These are phyloP conservation scores for Pseudomyrmex cubaensis DNA, from an alignment of 1,140 invertebrate species.

Conservation along the genomic window DNA sequence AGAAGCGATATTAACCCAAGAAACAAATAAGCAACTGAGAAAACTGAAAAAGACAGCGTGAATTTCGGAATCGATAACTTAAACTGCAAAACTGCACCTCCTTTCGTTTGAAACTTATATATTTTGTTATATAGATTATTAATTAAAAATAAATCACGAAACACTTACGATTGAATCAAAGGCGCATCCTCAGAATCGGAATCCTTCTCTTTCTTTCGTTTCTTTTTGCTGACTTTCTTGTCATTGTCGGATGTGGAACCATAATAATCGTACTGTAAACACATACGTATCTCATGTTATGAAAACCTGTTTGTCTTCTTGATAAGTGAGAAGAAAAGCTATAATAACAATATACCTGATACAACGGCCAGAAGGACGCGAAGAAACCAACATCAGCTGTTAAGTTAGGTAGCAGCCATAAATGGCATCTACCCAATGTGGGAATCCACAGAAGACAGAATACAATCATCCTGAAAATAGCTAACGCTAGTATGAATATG, in stretches of 20 bases:
- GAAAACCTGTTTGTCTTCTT: background rate
- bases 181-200: slow-evolving; percentile 88
- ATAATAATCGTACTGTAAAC: slow-evolving; percentile 91
- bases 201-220: slow-evolving; percentile 91
- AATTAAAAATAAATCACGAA: slow-evolving; percentile 34
- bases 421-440: slow-evolving; percentile 95
- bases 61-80: too few species aligned
- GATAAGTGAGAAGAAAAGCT: background rate
- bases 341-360: slow-evolving; percentile 87
- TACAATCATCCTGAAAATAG: slow-evolving; percentile 94
- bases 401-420: slow-evolving; percentile 99
- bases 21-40: too few species aligned
- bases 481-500: slow-evolving; percentile 95
- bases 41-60: too few species aligned
- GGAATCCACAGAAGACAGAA: slow-evolving; percentile 96
- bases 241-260: slow-evolving; percentile 85
- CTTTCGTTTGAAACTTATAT: background rate
- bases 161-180: slow-evolving; percentile 74
- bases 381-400: slow-evolving; percentile 99
- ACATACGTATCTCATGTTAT: slow-evolving; percentile 17
- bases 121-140: background rate
- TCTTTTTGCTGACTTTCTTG: slow-evolving; percentile 90
- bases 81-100: too few species aligned
- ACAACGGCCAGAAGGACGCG: slow-evolving; percentile 99
- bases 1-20: too few species aligned